phyloP scores from a whole-genome alignment of 64 coral and sea anemone species.

The Montipora efflorescens region DNA sequence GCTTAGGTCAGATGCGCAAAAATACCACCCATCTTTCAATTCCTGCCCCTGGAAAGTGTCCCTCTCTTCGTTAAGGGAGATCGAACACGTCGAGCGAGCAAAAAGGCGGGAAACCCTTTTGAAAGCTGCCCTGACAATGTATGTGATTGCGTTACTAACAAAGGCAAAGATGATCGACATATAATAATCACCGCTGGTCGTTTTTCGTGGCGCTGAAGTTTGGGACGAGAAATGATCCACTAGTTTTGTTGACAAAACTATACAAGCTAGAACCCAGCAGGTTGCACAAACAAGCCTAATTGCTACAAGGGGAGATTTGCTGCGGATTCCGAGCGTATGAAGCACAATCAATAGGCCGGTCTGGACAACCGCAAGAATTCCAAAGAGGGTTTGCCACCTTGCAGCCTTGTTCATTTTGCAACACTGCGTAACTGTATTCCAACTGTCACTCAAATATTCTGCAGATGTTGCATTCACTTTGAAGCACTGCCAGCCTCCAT shows the following conservation, averaged over 20 bases:
- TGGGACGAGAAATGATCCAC: background rate
- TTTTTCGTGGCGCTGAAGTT: background rate
- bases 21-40: background rate
- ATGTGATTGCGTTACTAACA: background rate
- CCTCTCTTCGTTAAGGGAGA: background rate
- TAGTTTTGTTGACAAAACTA: conserved; percentile 4
- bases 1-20: background rate
- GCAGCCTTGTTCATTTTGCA: background rate
- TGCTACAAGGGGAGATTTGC: background rate
- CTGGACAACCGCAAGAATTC: background rate
- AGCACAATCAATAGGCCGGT: background rate
- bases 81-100: background rate
- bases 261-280: background rate
- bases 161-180: background rate
- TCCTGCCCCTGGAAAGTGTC: background rate
- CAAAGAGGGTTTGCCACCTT: conserved; percentile 29
- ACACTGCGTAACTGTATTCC: background rate
- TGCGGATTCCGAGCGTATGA: background rate
- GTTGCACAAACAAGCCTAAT: background rate
- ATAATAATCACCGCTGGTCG: background rate
- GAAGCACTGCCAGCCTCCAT: background rate
- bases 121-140: background rate
- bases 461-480: background rate
- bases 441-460: background rate
- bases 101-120: background rate